A percentile compares a stretch with the other conserved stretches of the same genome.
These are phyloP conservation scores for Sebastes taczanowskii DNA, from an alignment of 2,797 vertebrate genomes.

Conservation along the genomic window DNA sequence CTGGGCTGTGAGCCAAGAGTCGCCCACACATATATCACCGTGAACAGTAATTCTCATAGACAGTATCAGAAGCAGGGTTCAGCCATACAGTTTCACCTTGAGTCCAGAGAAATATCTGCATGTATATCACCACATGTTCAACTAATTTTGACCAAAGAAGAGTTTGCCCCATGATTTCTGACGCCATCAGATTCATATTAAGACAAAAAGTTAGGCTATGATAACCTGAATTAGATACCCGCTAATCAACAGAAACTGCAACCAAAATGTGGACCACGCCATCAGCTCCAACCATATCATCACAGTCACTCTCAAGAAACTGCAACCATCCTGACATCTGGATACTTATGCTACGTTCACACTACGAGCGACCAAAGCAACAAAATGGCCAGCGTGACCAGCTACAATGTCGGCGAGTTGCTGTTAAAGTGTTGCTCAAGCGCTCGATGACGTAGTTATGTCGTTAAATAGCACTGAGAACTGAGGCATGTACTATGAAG, in stretches of 20 bases:
- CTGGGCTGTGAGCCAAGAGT: conserved; percentile 21
- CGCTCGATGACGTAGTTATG: no score
- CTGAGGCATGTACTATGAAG: no score
- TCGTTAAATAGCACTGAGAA: no score
- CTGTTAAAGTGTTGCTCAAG: no score
- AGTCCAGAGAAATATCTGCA: background rate
- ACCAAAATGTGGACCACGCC: background rate
- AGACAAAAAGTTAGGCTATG: background rate
- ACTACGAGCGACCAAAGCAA: no score
- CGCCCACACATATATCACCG: conserved; percentile 27
- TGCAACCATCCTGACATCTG: background rate
- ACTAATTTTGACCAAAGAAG: conserved; percentile 4
- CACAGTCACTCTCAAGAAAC: background rate
- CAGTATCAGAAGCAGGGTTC: conserved; percentile 13
- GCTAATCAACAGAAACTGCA: background rate
- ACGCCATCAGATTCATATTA: background rate
- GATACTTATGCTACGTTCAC: background rate
- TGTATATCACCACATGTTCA: background rate
- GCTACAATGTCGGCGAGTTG: no score
- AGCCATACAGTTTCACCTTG: background rate
- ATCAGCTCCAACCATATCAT: background rate
- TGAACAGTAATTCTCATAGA: conserved; percentile 22
- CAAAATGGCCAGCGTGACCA: no score
- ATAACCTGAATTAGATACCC: background rate
- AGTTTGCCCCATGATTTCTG: background rate